Percentiles rank a stretch among this genome's conserved stretches.
phyloP scores from a whole-genome alignment of 2,888 invertebrate species.

The Eupithecia inturbata region DNA sequence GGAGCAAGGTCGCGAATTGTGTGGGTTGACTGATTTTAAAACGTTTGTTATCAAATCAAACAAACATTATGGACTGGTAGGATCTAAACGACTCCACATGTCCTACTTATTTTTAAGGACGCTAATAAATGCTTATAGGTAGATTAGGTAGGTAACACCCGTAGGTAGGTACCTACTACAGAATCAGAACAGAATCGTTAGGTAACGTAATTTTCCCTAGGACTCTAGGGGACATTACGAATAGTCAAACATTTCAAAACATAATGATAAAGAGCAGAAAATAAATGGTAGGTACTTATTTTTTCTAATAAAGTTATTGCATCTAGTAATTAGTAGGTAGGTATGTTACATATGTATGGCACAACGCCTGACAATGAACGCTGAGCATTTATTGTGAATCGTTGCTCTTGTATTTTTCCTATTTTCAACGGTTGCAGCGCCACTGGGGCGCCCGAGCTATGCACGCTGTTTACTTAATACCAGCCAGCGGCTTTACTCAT shows the following conservation, averaged over 20 bases:
- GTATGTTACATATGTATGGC: neutral
- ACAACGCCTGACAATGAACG: neutral
- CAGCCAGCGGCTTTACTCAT: too few relatives aligned
- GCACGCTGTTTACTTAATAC: too few relatives aligned
- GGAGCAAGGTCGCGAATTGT: constrained; percentile 51
- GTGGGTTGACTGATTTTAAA: constrained; percentile 36
- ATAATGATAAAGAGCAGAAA: neutral
- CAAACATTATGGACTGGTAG: neutral
- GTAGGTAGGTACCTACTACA: neutral
- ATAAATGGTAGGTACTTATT: neutral
- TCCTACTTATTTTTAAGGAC: neutral
- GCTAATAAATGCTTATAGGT: neutral
- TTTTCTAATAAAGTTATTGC: neutral
- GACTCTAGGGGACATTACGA: neutral
- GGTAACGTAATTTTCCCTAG: neutral
- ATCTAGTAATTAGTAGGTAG: neutral
- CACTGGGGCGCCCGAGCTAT: too few relatives aligned
- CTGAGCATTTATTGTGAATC: neutral
- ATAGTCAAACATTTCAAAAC: neutral
- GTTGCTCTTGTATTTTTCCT: neutral
- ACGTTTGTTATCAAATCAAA: constrained; percentile 10
- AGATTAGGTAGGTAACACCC: neutral
- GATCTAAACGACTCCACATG: neutral
- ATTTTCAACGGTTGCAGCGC: too few relatives aligned
- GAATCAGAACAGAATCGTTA: neutral